Conservation (phyloP, 2,113 vertebrate genomes). For the Oxyruncus cristatus region DNA sequence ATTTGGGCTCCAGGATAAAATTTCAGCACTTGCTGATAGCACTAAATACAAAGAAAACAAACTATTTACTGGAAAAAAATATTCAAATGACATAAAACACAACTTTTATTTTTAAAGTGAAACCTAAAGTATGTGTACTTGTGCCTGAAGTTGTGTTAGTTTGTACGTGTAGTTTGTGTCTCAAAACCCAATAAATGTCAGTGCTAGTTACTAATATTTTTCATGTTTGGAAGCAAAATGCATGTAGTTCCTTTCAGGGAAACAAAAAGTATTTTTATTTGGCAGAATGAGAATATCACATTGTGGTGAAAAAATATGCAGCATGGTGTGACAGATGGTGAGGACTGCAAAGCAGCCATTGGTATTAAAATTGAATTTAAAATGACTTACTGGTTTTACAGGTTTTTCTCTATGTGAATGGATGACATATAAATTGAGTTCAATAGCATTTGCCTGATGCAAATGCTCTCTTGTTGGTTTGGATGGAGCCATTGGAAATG, state of each 20-base stretch:
- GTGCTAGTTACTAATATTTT: not conserved
- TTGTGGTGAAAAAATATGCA: not conserved
- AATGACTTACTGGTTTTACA: not conserved
- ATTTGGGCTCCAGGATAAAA: not conserved
- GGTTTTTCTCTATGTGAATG: not conserved
- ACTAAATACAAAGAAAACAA: not conserved
- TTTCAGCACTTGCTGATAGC: not conserved
- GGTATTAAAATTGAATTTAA: not conserved
- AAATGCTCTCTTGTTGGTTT: not conserved
- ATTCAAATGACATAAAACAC: rapidly evolving
- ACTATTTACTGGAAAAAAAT: not conserved
- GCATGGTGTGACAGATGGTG: not conserved
- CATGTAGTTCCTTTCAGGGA: not conserved
- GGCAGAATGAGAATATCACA: not conserved
- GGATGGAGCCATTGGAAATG: not conserved
- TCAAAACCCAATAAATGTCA: not conserved
- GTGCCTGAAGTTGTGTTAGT: not conserved
- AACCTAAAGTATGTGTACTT: not conserved
- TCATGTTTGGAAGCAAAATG: not conserved
- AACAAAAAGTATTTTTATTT: not conserved
- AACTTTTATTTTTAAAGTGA: not conserved
- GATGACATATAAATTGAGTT: not conserved
- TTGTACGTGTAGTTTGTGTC: rapidly evolving
- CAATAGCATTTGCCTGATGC: not conserved
- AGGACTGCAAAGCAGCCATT: not conserved